Base-by-base conservation (phyloP, 1,140 invertebrate genomes). In the Drosophila quadrilineata region DNA sequence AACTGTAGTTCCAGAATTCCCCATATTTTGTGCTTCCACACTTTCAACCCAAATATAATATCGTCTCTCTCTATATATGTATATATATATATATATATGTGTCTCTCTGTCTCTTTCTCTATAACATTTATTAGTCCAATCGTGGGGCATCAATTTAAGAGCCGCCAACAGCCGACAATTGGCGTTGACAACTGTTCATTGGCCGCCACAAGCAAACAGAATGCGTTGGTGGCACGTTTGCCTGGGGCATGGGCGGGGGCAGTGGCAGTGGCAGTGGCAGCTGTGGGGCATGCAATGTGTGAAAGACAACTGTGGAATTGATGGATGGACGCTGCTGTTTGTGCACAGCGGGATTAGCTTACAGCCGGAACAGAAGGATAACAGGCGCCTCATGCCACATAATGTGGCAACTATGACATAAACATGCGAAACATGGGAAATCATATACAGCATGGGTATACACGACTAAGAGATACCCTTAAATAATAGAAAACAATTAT, bases 51-150 rank as follows among this genome's bases (percentile, higher is more conserved):
- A n/a, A n/a, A n/a, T n/a, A n/a, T n/a, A n/a, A n/a, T n/a, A n/a
- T n/a, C n/a, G n/a, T n/a, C 26, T 28, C 26, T 28, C 6, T 9
- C 2, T 28, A 2, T 28, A 5, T 28, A 8, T n/a, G 8, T 29
- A 8, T 29, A n/a, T 9, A 8, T 29, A n/a, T 10, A n/a, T 31
- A 31, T 1, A 31, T 8, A 3, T 31, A 31, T 28, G 12, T 4
- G 24, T 48, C 40, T 53, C 9, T 16, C 38, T 65, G 19, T 26
- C 17, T 21, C n/a, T 28, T 10, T 36, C 8, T n/a, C n/a, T 26
- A 85, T 85, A 64, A 86, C 67, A 85, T 84, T 84, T 84, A 85
- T 85, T 84, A 71, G 74, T 75, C 75, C 79, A 85, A 84, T 84
- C 79, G 79, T 73, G 59, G 70, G 65, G 57, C 77, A 85, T 84